Base-by-base conservation (phyloP, 2,888 invertebrate genomes). In the Tethea ocularis region DNA sequence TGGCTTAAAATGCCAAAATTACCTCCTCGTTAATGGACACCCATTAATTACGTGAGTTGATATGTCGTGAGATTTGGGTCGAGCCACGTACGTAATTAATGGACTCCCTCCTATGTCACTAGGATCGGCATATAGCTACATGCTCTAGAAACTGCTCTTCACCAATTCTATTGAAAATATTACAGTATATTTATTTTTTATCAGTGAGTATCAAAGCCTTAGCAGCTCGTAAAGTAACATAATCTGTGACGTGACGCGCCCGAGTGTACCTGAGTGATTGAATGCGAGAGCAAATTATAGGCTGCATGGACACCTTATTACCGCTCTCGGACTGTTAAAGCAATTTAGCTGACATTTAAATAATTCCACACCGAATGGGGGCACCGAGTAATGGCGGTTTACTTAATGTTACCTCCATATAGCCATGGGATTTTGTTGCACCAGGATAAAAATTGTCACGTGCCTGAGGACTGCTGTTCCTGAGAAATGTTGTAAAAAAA, bases 271-370 rank as follows among this genome's bases (percentile, higher is more conserved):
- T 72, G 83, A 86, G 82, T 90, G 90, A 90, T 90, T 90, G 91
- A 90, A 91, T 87, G 91, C 85, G 82, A 87, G 83, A 79, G 82
- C 80, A 91, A 93, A 93, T 93, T 91, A 88, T 78, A 87, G 87
- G 82, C 83, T 88, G 82, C 82, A 81, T 77, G 84, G 82, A 87
- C 89, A 88, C 88, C 90, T 90, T 91, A 92, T 91, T 91, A 90
- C 90, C 70, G 82, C 82, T 82, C 88, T 82, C 83, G 82, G 85
- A 86, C 91, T 89, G 89, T 89, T 91, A 86, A 87, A 85, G 91
- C 85, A 91, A 91, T 92, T 91, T 91, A 89, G 78, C 91, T 91
- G 91, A 92, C 91, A 91, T 93, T 93, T 92, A 92, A 93, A 90
- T 91, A 90, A 89, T 91, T 89, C 86, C 78, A 69, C 82, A 67